Evolutionary conservation across 2,888 invertebrate genomes (phyloP), one percentile per base, ranked within the genome.

Genomic region (Kryphioiulus occultus): DNA sequence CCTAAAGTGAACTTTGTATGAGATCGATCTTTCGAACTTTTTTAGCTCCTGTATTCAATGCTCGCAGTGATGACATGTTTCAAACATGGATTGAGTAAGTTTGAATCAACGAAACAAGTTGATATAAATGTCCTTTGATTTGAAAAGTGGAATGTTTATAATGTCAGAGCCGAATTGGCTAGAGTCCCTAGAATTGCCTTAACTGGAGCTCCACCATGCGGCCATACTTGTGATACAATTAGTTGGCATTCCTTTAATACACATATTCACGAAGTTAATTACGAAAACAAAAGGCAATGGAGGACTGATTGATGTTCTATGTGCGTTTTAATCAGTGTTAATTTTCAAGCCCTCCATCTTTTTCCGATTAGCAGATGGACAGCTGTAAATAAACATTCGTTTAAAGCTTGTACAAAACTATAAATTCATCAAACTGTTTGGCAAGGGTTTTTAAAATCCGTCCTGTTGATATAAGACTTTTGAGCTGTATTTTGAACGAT

Each of bases 301-400:
- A 19, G 22, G 59, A 10, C 22, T 59, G 59, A 59, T 59, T 59
- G 59, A 59, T 59, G 59, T 59, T 59, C 59, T 22, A 22, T 59
- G 59, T 59, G 59, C 19, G 59, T 59, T 59, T 22, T 59, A 59
- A 59, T 59, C 59, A 59, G 9, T 59, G 59, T 22, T 59, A n/a
- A 59, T 59, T 59, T 59, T 22, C 22, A 22, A 22, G 59, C 59
- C 59, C 59, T 59, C 22, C 7, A 59, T 59, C 59, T 59, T 59
- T 59, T 59, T 59, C 59, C 22, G 59, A 7, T 59, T 0, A 59
- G 59, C 22, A 59, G 59, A 22, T 59, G n/a, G 59, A 59, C 22
- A 59, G 59, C 59, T 22, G 59, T 59, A 59, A 59, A 59, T 59
- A 59, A n/a, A 59, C 59, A 19, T 59, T 59, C 59, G 59, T 59